These are phyloP conservation scores for Scaptomyza polygonia DNA, from an alignment of 2,888 invertebrate genomes.

Conservation along the genomic window DNA sequence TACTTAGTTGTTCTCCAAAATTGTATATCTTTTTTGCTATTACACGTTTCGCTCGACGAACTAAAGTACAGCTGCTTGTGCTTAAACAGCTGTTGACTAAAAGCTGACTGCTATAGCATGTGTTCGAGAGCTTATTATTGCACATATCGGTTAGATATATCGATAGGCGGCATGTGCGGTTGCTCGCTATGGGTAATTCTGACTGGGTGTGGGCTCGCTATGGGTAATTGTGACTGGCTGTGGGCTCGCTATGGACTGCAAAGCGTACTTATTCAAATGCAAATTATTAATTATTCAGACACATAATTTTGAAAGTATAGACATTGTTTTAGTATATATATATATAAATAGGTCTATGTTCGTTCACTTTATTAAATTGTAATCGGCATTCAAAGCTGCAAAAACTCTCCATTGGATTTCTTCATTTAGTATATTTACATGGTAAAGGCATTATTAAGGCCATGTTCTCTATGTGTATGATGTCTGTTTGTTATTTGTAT, in stretches of 20 bases:
- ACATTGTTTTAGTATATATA: slow-evolving; percentile 32
- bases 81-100: slow-evolving; percentile 23
- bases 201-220: no score
- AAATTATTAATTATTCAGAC: not conserved
- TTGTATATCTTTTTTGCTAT: not conserved
- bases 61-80: slow-evolving; percentile 32
- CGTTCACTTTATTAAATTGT: slow-evolving; percentile 54
- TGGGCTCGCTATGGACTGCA: no score
- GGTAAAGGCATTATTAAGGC: slow-evolving; percentile 64
- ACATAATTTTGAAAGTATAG: not conserved
- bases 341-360: slow-evolving; percentile 38
- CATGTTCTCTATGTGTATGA: slow-evolving; percentile 39
- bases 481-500: slow-evolving; percentile 25
- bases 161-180: slow-evolving; percentile 12
- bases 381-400: slow-evolving; percentile 35
- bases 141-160: slow-evolving; percentile 6
- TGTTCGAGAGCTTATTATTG: not conserved
- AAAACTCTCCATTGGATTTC: slow-evolving; percentile 20
- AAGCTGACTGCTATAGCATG: not conserved
- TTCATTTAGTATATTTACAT: slow-evolving; percentile 50
- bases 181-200: no score
- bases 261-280: slow-evolving; percentile 16
- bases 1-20: slow-evolving; percentile 17
- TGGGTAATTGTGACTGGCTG: no score
- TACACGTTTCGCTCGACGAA: slow-evolving; percentile 32